Conservation (phyloP, 2,113 vertebrate genomes). For the Thalassoma bifasciatum region DNA sequence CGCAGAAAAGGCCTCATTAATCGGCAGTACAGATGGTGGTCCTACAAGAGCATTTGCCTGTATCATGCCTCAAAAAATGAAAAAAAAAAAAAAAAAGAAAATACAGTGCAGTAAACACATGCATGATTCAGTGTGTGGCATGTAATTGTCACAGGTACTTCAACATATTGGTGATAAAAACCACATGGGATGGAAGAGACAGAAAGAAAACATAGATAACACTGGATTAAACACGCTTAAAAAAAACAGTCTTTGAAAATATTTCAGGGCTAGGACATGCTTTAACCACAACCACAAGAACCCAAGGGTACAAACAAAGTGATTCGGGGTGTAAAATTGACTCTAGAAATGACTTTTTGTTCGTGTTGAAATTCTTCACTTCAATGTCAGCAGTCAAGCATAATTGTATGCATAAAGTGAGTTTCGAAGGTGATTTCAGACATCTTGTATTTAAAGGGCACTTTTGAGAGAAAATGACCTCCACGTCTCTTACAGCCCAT, state of each 20-base stretch:
- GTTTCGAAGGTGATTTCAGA: neutral
- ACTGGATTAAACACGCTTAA: neutral
- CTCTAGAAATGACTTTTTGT: neutral
- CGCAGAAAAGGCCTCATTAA: constrained; percentile 57
- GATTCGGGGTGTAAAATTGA: neutral
- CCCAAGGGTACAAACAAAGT: neutral
- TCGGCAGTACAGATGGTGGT: constrained; percentile 70
- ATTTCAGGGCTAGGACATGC: neutral
- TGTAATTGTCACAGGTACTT: neutral
- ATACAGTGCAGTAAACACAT: constrained; percentile 13
- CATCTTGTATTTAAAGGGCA: neutral
- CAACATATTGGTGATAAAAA: neutral
- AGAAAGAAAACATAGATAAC: neutral
- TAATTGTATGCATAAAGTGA: too few relatives aligned
- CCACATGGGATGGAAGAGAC: neutral
- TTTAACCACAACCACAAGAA: neutral
- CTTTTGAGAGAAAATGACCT: neutral
- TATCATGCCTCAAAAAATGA: constrained; percentile 14
- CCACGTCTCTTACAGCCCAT: constrained; percentile 2
- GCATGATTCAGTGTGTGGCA: neutral
- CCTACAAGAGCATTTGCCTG: constrained; percentile 34
- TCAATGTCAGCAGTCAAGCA: neutral
- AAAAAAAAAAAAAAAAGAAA: constrained; percentile 24
- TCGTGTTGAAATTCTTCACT: neutral
- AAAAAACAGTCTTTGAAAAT: neutral